Evolutionary conservation across 1,140 invertebrate genomes (phyloP), one percentile per base, ranked within the genome.

Genomic region (Phymastichus coffea): DNA sequence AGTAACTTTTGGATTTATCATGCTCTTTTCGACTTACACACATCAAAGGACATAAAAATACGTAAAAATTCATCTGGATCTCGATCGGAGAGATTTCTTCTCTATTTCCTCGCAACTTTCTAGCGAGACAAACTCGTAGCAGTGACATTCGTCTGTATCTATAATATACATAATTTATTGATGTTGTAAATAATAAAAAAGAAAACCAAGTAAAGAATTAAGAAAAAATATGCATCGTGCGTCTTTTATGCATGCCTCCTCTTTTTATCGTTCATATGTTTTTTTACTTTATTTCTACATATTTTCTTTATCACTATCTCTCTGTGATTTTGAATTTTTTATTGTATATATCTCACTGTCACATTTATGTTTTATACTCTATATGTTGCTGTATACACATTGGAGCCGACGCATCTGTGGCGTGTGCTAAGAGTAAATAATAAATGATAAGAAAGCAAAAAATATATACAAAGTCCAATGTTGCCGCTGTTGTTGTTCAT

Each of bases 401-500:
- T n/a, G n/a, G n/a, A n/a, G n/a, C n/a, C n/a, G n/a, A 28, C 10
- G 23, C 49, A 53, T 41, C 20, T 14, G 4, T n/a, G 41, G 41
- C 7, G 17, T 47, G 30, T 37, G 33, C 17, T 28, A 20, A n/a
- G n/a, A n/a, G n/a, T n/a, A n/a, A n/a, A n/a, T n/a, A n/a, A n/a
- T n/a, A n/a, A n/a, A n/a, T n/a, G n/a, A n/a, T n/a, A n/a, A n/a
- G n/a, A n/a, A n/a, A n/a, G n/a, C n/a, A n/a, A n/a, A n/a, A n/a
- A n/a, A n/a, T n/a, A n/a, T n/a, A n/a, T n/a, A n/a, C 25, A 49
- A 37, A 46, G n/a, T 47, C 64, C 66, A 57, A 66, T 66, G 65
- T 67, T 61, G 58, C 67, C 67, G 67, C 67, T 69, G 66, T 68
- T 69, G 63, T 75, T 74, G 70, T 54, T 54, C 33, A 30, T 26